phyloP scores from a whole-genome alignment of 2,888 invertebrate genomes.

The Dioctria linearis region DNA sequence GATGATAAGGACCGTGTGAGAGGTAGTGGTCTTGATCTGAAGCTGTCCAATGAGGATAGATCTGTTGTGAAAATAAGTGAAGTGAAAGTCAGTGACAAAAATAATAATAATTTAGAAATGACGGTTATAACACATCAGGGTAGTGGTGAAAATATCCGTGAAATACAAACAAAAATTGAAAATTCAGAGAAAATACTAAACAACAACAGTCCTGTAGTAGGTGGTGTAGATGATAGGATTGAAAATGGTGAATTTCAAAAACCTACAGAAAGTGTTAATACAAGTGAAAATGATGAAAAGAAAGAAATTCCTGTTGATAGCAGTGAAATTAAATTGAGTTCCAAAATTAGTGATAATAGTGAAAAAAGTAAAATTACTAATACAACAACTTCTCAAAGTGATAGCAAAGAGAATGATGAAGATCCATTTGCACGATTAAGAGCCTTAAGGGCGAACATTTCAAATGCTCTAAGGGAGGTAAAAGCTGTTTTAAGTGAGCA shows the following conservation, averaged over 20 bases:
- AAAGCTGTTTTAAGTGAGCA: slow-evolving; percentile 68
- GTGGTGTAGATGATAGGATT: not conserved
- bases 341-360: not conserved
- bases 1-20: not conserved
- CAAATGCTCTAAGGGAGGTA: slow-evolving; percentile 68
- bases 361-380: not conserved
- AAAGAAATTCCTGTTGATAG: not conserved
- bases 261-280: not conserved
- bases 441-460: slow-evolving; percentile 67
- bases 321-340: slow-evolving; percentile 3
- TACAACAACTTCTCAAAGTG: not conserved
- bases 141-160: slow-evolving; percentile 60
- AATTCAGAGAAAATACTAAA: slow-evolving; percentile 23
- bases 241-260: slow-evolving; percentile 2
- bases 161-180: slow-evolving; percentile 50
- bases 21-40: not conserved
- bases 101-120: slow-evolving; percentile 55
- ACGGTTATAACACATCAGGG: slow-evolving; percentile 60
- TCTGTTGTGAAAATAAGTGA: not conserved
- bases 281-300: not conserved
- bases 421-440: slow-evolving; percentile 68
- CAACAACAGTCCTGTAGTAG: not conserved
- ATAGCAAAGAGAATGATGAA: slow-evolving; percentile 62
- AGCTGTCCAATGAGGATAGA: not conserved
- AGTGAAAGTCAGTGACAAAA: not conserved